Conservation (phyloP, 2,888 invertebrate species). For the Oscheius onirici region DNA sequence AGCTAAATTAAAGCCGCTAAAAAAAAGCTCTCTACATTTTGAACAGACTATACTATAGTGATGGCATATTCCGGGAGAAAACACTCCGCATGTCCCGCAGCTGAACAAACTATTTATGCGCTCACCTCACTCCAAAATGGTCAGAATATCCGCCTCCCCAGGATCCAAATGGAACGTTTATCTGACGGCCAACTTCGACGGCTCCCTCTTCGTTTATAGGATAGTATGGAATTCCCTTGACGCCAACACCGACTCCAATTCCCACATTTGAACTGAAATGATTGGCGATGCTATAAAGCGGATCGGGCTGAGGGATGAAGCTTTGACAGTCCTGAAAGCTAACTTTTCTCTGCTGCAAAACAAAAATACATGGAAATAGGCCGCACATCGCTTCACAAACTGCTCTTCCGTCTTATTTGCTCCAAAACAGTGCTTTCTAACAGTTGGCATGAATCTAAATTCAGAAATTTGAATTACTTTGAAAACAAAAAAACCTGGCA, state of each 20-base stretch:
- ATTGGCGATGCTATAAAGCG: conserved; percentile 59
- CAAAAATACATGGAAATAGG: conserved; percentile 56
- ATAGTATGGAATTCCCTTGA: conserved; percentile 63
- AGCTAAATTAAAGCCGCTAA: too few species aligned
- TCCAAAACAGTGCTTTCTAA: conserved; percentile 48
- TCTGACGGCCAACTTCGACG: conserved; percentile 57
- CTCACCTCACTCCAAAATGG: conserved; percentile 59
- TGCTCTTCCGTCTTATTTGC: conserved; percentile 46
- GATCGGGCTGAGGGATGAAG: conserved; percentile 58
- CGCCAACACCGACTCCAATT: conserved; percentile 21
- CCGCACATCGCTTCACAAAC: conserved; percentile 56
- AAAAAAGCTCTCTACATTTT: too few species aligned
- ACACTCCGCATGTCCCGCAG: too few species aligned
- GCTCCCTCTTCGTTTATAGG: conserved; percentile 67
- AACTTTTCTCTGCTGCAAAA: background rate
- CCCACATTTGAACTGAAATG: conserved; percentile 56
- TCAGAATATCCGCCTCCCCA: conserved; percentile 67
- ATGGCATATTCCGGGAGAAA: too few species aligned
- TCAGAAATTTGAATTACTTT: background rate
- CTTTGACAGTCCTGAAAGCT: conserved; percentile 53
- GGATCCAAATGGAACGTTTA: conserved; percentile 63
- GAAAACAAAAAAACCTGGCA: conserved; percentile 9
- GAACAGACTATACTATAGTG: too few species aligned
- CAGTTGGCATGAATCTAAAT: conserved; percentile 48
- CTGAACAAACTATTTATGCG: background rate